Conservation (phyloP, 2,113 vertebrate genomes). For the Pristiophorus japonicus region DNA sequence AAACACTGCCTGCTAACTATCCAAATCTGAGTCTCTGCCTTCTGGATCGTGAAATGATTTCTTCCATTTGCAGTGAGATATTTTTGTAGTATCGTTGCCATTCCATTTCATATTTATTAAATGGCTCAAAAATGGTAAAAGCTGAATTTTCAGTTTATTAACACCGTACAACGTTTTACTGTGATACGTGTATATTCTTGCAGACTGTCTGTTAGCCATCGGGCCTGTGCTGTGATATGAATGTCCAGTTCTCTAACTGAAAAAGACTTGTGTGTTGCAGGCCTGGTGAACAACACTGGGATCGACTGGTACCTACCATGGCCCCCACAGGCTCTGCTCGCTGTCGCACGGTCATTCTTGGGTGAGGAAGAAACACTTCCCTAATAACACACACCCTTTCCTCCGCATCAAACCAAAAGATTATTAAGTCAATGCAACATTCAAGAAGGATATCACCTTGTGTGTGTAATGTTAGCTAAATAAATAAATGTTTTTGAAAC, state of each 20-base stretch:
- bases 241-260: neutral
- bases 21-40: neutral
- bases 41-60: neutral
- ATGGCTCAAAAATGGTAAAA: neutral
- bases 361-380: conserved; percentile 58
- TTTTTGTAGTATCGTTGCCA: neutral
- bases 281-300: conserved; percentile 90
- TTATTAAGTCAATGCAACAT: neutral
- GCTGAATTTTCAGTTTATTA: neutral
- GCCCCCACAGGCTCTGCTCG: conserved; percentile 80
- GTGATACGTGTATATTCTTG: neutral
- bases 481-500: neutral
- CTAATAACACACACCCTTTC: neutral
- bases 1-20: neutral
- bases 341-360: conserved; percentile 80
- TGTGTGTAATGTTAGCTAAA: neutral
- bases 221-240: neutral
- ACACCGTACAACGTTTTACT: neutral
- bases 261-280: conserved; percentile 53
- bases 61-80: neutral
- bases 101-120: conserved; percentile 9
- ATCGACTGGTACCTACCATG: conserved; percentile 96
- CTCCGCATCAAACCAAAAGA: neutral
- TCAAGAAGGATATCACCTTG: neutral
- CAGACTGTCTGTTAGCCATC: neutral